Evolutionary conservation across 1,140 invertebrate genomes (phyloP).

Genomic region (Caenorhabditis brenneri): DNA sequence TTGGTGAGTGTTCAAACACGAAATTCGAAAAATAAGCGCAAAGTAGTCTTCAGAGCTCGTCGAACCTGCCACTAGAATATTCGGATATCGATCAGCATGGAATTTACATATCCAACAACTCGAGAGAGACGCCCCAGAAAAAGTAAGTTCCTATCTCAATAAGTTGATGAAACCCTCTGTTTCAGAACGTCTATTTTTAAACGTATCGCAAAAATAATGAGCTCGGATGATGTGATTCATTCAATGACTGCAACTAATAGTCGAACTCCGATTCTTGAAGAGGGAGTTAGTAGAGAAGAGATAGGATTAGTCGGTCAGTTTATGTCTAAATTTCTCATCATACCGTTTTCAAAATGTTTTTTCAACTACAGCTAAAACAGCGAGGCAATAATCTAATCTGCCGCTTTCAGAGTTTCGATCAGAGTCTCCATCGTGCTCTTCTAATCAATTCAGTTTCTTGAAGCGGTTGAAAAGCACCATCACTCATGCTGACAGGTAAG

Average conservation of each 20-base stretch:
- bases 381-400: no score
- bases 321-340: no score
- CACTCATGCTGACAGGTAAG: slow-evolving; percentile 23
- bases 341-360: no score
- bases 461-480: slow-evolving; percentile 1
- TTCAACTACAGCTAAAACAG: no score
- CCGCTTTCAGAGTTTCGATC: background rate
- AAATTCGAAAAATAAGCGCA: background rate
- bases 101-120: background rate
- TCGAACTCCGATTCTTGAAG: slow-evolving; percentile 17
- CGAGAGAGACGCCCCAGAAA: background rate
- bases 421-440: slow-evolving; percentile 27
- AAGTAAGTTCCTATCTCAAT: background rate
- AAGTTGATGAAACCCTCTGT: no score
- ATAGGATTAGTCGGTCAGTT: background rate
- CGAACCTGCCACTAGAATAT: background rate
- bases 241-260: slow-evolving; percentile 22
- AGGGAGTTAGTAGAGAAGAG: slow-evolving; percentile 1
- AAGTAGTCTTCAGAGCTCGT: slow-evolving; percentile 8
- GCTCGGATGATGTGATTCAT: slow-evolving; percentile 16
- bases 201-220: slow-evolving; percentile 7
- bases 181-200: slow-evolving; percentile 5
- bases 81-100: background rate
- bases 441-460: slow-evolving; percentile 20
- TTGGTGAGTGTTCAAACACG: background rate